These are phyloP conservation scores for Poliocrania exsul DNA, from an alignment of 2,797 vertebrate species.

Conservation along the genomic window DNA sequence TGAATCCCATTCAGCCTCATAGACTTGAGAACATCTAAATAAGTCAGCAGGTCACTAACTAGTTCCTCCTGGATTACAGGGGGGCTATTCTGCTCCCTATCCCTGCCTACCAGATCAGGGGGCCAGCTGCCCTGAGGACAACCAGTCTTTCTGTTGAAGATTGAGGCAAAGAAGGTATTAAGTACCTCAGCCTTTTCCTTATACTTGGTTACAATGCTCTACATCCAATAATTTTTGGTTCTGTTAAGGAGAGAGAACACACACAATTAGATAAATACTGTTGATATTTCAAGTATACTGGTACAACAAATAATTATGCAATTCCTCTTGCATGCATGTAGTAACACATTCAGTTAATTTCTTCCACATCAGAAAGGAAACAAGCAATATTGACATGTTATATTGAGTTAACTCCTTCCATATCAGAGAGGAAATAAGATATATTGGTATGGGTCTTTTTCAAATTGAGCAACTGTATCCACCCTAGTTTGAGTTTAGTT, in stretches of 20 bases:
- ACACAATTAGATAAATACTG: background rate
- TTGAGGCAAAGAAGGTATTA: background rate
- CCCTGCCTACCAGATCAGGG: background rate
- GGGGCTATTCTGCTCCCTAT: background rate
- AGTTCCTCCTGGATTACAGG: background rate
- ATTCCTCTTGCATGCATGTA: background rate
- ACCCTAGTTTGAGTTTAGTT: background rate
- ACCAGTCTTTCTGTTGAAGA: background rate
- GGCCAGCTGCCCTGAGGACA: background rate
- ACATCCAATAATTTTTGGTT: background rate
- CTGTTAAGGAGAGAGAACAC: background rate
- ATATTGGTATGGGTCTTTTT: background rate
- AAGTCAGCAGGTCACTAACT: background rate
- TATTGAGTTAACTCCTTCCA: background rate
- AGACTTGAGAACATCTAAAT: background rate
- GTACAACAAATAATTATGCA: background rate
- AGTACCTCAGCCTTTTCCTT: background rate
- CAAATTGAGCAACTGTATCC: background rate
- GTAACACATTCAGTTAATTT: background rate
- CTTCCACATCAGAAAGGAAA: background rate
- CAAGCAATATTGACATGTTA: background rate
- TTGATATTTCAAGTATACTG: background rate
- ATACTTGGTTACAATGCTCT: background rate
- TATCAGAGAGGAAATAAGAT: background rate
- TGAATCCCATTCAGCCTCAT: background rate